Evolutionary conservation across 2,888 invertebrate genomes (phyloP), one percentile per base, ranked within the genome.

Genomic region (Dasypogon diadema): DNA sequence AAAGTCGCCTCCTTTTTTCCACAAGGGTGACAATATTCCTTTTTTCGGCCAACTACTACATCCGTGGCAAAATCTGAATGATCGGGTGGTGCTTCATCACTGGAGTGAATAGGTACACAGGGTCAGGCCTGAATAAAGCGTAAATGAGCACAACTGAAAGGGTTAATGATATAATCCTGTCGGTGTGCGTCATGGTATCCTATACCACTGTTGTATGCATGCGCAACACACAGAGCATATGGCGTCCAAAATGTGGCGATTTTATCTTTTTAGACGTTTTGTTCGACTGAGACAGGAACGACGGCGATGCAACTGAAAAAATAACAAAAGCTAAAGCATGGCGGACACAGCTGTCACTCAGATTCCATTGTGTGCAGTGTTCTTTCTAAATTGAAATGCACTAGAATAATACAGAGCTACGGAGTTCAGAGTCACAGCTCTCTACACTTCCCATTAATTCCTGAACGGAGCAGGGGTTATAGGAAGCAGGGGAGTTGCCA

Each of bases 291-390:
- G 63, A 22, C 60, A 60, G 58, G 30, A 68, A 48, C 42, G 34
- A 72, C 51, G 37, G 73, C 21, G 42, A 55, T 18, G 37, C 16
- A 60, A 60, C 30, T 26, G 37, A 46, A 48, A 72, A 56, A 56
- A 37, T 21, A 55, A 56, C 34, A 74, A 74, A 56, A 60, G 58
- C 18, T 16, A 72, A 26, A 75, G 75, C 46, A 78, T 78, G 78
- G 78, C 78, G 73, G 78, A 76, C 78, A 76, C 77, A 78, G 76
- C 78, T 78, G 78, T 78, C 78, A 76, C 51, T 76, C 76, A 78
- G 63, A 60, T 56, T 68, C 58, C 54, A 54, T 77, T 72, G 72
- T 75, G 58, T 58, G 42, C 58, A 37, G 65, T 30, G 56, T 55
- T 75, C 51, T 58, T 68, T 68, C 63, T n/a, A 74, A 74, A 74